Evolutionary conservation across 1,140 invertebrate genomes (phyloP).

Genomic region (Neodiprion pinetum): DNA sequence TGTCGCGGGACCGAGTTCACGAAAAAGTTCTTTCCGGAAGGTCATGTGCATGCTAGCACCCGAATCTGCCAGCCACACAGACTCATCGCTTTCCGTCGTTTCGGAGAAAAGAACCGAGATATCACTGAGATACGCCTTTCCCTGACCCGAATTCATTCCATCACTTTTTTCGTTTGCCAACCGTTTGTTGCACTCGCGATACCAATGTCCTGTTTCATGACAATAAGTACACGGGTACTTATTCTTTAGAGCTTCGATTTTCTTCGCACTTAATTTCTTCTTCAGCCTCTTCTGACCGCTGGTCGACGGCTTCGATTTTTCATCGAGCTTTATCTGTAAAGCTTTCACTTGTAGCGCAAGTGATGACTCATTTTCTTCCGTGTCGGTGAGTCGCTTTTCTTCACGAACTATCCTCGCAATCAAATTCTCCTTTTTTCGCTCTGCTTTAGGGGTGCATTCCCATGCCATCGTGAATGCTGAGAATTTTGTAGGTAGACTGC

Average conservation of each 20-base stretch:
- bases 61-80: slow-evolving; percentile 20
- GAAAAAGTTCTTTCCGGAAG: slow-evolving; percentile 2
- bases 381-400: slow-evolving; percentile 8
- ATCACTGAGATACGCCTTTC: slow-evolving; percentile 7
- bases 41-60: slow-evolving; percentile 23
- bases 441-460: no score
- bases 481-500: no score
- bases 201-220: slow-evolving; percentile 19
- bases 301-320: not conserved
- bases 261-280: slow-evolving; percentile 7
- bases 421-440: not conserved
- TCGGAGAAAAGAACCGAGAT: slow-evolving; percentile 9
- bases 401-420: slow-evolving; percentile 13
- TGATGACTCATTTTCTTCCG: slow-evolving; percentile 14
- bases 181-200: slow-evolving; percentile 10
- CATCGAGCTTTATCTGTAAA: slow-evolving; percentile 13
- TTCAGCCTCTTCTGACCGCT: slow-evolving; percentile 3
- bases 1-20: no score
- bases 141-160: not conserved
- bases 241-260: not conserved
- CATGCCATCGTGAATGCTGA: no score
- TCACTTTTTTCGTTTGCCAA: slow-evolving; percentile 1
- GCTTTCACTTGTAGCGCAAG: slow-evolving; percentile 17
- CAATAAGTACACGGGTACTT: slow-evolving; percentile 14
- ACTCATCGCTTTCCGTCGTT: slow-evolving; percentile 12